Evolutionary conservation across 2,888 invertebrate genomes (phyloP), one percentile per base, ranked within the genome.

Genomic region (Chalcis sispes): DNA sequence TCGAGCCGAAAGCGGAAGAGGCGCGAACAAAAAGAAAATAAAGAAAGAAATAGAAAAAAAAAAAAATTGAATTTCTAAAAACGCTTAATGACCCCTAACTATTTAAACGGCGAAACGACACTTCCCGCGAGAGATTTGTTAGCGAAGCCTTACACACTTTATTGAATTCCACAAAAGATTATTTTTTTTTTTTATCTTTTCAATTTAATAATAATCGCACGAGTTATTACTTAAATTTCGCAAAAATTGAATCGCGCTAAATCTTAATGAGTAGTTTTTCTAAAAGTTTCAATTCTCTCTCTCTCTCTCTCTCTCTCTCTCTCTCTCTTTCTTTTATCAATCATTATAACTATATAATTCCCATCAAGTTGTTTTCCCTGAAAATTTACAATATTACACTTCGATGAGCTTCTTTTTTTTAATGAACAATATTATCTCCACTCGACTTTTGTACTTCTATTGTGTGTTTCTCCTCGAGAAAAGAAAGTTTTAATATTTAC

Each of bases 361-460:
- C 42, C n/a, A 62, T 64, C 8, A 20, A 65, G 59, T 27, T 58
- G 52, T 7, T 29, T 71, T 56, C 25, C 27, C 25, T 25, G 42
- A 59, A 64, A 65, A 70, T 75, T 27, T 74, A 74, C 54, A 75
- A 50, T 69, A 48, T 48, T 64, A 48, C 40, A 36, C 56, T 64
- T 29, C 36, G 13, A 50, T 50, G 23, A 66, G 52, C 15, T 59
- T n/a, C n/a, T n/a, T n/a, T n/a, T n/a, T n/a, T n/a, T 67, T 52
- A 52, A 50, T 61, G 50, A 64, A 50, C 54, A 58, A 20, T 65
- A 65, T 62, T 58, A 75, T 71, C 25, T 65, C 48, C 58, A 46
- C 32, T 54, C 20, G 13, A 58, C 42, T n/a, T 75, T 75, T 75
- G 70, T 75, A 75, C 75, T 75, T 75, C 64, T 42, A 29, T 64